Evolutionary conservation across 2,113 vertebrate species (phyloP).

Genomic region (Chroicocephalus ridibundus): DNA sequence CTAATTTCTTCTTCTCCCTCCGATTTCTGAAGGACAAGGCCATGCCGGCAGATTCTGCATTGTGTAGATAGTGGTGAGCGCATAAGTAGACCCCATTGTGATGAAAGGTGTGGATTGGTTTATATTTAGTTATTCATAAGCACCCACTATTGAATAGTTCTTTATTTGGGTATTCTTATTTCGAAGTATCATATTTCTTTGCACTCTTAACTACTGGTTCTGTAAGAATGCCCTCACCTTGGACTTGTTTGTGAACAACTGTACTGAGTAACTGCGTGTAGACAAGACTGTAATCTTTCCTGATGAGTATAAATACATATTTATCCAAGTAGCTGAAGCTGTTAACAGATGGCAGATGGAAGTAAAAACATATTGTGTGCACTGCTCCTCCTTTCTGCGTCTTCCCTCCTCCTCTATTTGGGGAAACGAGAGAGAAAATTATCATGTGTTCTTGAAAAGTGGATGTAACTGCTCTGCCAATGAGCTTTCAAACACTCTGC

Average conservation of each 20-base stretch:
- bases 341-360: slow-evolving; percentile 53
- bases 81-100: neutral
- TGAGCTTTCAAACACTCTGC: slow-evolving; percentile 22
- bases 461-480: slow-evolving; percentile 20
- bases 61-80: neutral
- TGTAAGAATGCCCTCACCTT: slow-evolving; percentile 6
- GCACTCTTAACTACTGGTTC: neutral
- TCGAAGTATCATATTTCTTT: neutral
- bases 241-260: neutral
- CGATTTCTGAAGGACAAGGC: neutral
- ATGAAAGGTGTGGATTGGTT: neutral
- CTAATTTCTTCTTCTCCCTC: neutral
- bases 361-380: slow-evolving; percentile 13
- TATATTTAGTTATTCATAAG: neutral
- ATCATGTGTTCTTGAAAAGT: slow-evolving; percentile 24
- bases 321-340: slow-evolving; percentile 42
- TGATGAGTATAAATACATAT: slow-evolving; percentile 6
- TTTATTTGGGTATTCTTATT: neutral
- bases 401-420: neutral
- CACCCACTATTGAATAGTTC: neutral
- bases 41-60: neutral
- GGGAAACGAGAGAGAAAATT: slow-evolving; percentile 8
- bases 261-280: neutral
- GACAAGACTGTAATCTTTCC: neutral
- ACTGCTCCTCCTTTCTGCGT: neutral